phyloP scores from a whole-genome alignment of 37 sponge, comb jelly and placozoan species.

The Theonella swinhoei region DNA sequence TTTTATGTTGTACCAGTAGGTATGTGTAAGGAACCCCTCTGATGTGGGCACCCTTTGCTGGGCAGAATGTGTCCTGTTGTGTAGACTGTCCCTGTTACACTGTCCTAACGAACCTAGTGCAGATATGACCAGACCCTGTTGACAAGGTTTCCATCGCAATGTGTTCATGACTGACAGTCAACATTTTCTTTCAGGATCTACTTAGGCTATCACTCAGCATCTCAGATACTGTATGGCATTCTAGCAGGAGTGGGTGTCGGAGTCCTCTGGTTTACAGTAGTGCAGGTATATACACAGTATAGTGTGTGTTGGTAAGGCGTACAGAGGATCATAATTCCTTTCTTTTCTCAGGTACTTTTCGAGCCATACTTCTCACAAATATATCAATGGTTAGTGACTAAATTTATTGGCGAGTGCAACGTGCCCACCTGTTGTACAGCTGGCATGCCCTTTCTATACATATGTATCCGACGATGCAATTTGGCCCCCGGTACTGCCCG shows the following conservation, averaged over 20 bases:
- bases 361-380: conserved; percentile 68
- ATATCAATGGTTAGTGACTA: conserved; percentile 51
- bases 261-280: conserved; percentile 68
- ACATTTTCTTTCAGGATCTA: conserved; percentile 73
- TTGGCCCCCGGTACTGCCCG: too few relatives aligned
- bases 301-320: neutral
- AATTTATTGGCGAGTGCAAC: neutral
- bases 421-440: neutral
- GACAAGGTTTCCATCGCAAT: too few relatives aligned
- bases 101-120: too few relatives aligned
- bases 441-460: neutral
- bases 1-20: conserved; percentile 44
- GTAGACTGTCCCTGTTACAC: too few relatives aligned
- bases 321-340: neutral
- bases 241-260: conserved; percentile 31
- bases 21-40: too few relatives aligned
- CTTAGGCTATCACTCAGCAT: conserved; percentile 63
- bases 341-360: conserved; percentile 36
- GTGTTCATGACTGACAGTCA: too few relatives aligned
- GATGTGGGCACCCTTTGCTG: too few relatives aligned
- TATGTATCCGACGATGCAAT: too few relatives aligned
- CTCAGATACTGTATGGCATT: conserved; percentile 62
- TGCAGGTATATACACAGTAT: conserved; percentile 41
- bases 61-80: too few relatives aligned
- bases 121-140: neutral